Evolutionary conservation across 2,888 invertebrate species (phyloP), one percentile per base, ranked within the genome.

Genomic region (Xylocampa areola): DNA sequence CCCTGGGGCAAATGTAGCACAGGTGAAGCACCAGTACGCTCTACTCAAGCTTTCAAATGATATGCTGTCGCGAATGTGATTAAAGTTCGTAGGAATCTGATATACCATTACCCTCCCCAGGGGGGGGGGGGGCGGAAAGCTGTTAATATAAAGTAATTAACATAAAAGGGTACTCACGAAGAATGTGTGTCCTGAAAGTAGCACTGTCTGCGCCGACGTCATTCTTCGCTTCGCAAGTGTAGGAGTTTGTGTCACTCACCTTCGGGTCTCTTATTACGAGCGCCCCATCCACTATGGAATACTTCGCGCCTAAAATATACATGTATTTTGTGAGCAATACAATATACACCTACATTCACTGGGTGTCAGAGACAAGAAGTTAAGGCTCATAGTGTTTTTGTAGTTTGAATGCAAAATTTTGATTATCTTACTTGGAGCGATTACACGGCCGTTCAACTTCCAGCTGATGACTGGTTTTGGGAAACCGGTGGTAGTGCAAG

Each of bases 391-490:
- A 8, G 4, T 2, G 25, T 25, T 1, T 25, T 8, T 8, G 25
- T 25, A 29, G 4, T 29, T 29, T 29, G 7, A 11, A 2, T 7
- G 25, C 8, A 7, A 7, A 8, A 29, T n/a, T 29, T 29, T 2
- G 2, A 19, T 2, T 37, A 23, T 5, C 29, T 47, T 27, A 55
- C 55, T 37, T 32, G 37, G 11, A 19, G 7, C 8, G 7, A 49
- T 43, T 8, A 29, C n/a, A 5, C 7, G 4, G 14, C 19, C 27
- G 7, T 59, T 11, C 3, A 47, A 16, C 13, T 49, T 39, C 64
- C 64, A 64, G 23, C 16, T 37, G 8, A 55, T 49, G 10, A 6
- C 25, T 13, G 64, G 64, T 25, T 40, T 44, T 0, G 64, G 64
- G 2, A n/a, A 2, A 25, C 64, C 64, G 16, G 32, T 23, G 1